Base-by-base conservation (phyloP, 2,888 invertebrate species). In the Sesamia inferens region DNA sequence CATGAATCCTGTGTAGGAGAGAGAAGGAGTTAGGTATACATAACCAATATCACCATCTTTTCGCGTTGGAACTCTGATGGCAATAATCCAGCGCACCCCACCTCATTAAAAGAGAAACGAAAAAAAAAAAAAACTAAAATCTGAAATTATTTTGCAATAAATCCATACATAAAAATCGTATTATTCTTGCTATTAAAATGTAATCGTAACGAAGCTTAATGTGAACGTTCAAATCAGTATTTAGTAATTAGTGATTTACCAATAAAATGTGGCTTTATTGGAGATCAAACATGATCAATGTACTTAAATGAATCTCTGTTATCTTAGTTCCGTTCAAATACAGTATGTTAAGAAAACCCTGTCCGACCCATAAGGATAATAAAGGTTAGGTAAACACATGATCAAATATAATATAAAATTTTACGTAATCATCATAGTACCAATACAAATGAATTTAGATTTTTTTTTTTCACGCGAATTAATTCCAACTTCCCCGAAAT, bases 141-240 rank as follows among this genome's bases (percentile, higher is more conserved):
- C 8, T 19, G 19, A 55, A 74, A 82, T 68, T 69, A 69, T 78
- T 76, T 82, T 78, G 78, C 81, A 75, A 78, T 78, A 79, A 78
- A 78, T 58, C 42, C 22, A 39, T 55, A 31, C 24, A 64, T 62
- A 59, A 16, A 22, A 57, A 14, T 3, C 14, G 61, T 58, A 66
- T 42, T 51, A 61, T 44, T 39, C 31, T 39, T 69, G 63, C 67
- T 68, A 57, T 74, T 48, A 44, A 71, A 67, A 71, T 68, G 48
- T 68, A 74, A 66, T 24, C 71, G 62, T 76, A 73, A 73, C 4
- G 14, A 74, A 65, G 83, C 84, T 77, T 84, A 68, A 31, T 78
- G 65, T 80, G 58, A 78, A 71, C 22, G 64, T 70, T 74, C 11
- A 68, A 71, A 65, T 59, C 82, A 70, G 68, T 73, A 82, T 78